Conservation (phyloP, 1,140 invertebrate species). For the Ceratosolen fusciceps region DNA sequence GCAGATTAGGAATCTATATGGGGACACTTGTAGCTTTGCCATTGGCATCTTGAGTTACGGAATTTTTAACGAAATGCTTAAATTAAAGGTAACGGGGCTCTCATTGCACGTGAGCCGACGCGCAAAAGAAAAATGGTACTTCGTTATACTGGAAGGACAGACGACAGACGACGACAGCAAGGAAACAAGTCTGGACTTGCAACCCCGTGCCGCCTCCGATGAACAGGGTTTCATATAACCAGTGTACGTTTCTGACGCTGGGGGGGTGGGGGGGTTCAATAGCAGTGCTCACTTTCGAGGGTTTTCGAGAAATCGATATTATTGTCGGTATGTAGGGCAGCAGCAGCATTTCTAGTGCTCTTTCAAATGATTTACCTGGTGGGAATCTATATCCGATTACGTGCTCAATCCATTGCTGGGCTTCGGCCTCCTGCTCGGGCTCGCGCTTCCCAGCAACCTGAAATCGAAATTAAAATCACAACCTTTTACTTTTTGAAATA, state of each 20-base stretch:
- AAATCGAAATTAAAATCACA: too few species aligned
- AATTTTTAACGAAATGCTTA: neutral
- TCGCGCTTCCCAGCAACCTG: constrained; percentile 92
- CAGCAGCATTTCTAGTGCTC: too few species aligned
- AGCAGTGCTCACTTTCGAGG: neutral
- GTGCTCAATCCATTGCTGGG: constrained; percentile 91
- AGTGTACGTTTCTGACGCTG: constrained; percentile 20
- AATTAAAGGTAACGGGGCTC: neutral
- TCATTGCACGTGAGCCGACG: neutral
- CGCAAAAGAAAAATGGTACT: neutral
- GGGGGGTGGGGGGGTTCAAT: constrained; percentile 20
- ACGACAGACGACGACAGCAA: too few species aligned
- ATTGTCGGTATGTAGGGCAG: constrained; percentile 4
- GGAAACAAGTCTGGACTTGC: constrained; percentile 55
- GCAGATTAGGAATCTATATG: constrained; percentile 64
- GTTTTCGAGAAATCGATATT: constrained; percentile 27
- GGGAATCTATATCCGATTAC: constrained; percentile 90
- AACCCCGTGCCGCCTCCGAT: constrained; percentile 57
- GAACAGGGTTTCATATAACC: constrained; percentile 55
- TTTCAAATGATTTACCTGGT: constrained; percentile 71
- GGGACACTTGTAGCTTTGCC: neutral
- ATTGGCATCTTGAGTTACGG: neutral
- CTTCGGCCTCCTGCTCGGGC: constrained; percentile 88
- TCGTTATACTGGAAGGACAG: neutral
- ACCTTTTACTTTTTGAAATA: too few species aligned